phyloP scores from a whole-genome alignment of 2,797 vertebrate genomes.

The Catharus ustulatus region DNA sequence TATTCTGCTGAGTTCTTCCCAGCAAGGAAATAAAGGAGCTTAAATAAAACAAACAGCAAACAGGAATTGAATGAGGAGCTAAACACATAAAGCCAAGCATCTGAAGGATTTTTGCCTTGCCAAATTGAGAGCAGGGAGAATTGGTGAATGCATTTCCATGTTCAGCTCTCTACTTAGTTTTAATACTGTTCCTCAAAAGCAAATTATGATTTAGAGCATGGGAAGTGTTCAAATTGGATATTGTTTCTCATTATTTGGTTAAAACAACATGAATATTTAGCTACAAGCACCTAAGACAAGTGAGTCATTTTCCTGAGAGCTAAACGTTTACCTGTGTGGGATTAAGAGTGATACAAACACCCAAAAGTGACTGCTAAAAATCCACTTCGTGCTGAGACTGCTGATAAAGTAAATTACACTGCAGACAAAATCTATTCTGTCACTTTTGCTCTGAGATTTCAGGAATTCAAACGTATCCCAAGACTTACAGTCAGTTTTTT shows the following conservation, averaged over 20 bases:
- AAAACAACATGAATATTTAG: background rate
- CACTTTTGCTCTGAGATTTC: background rate
- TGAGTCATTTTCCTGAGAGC: background rate
- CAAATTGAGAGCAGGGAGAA: background rate
- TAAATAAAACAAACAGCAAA: slow-evolving; percentile 27
- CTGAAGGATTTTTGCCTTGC: background rate
- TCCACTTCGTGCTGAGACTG: background rate
- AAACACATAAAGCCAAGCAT: background rate
- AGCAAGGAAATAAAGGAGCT: background rate
- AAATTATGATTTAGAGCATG: background rate
- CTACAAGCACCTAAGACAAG: background rate
- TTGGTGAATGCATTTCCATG: background rate
- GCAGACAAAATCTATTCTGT: background rate
- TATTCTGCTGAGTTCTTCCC: background rate
- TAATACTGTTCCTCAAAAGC: background rate
- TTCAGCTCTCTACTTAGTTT: background rate
- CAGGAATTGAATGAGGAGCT: background rate
- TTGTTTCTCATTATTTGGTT: background rate
- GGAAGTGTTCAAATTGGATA: background rate
- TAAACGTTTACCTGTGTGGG: background rate
- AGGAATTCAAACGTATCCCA: background rate
- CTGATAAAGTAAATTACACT: background rate
- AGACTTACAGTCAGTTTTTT: background rate
- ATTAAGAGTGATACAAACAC: background rate
- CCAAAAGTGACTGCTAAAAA: background rate